Conservation (phyloP, 1,140 invertebrate species). For the Heliconius melpomene region DNA sequence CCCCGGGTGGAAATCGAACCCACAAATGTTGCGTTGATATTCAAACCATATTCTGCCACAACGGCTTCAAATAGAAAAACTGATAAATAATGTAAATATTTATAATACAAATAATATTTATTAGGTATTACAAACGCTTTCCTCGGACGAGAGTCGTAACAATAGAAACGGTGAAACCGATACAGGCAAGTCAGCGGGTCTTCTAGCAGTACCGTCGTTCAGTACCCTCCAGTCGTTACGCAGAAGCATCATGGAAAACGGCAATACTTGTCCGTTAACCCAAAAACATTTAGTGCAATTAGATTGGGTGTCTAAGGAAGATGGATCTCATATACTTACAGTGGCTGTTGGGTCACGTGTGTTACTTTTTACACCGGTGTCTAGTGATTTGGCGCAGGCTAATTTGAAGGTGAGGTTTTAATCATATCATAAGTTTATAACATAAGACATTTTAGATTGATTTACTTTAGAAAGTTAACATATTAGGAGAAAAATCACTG, state of each 20-base stretch:
- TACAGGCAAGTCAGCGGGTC: slow-evolving; percentile 81
- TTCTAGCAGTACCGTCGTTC: slow-evolving; percentile 95
- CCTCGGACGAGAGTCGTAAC: slow-evolving; percentile 82
- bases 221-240: slow-evolving; percentile 94
- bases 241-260: slow-evolving; percentile 94
- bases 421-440: background rate
- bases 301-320: slow-evolving; percentile 99
- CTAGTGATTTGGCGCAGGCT: slow-evolving; percentile 94
- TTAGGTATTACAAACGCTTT: slow-evolving; percentile 83
- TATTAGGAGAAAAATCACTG: too few relatives aligned
- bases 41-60: too few relatives aligned
- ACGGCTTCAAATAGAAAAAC: background rate
- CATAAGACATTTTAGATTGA: too few relatives aligned
- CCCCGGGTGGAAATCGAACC: too few relatives aligned
- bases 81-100: slow-evolving; percentile 30
- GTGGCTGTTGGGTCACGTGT: slow-evolving; percentile 97
- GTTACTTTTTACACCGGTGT: slow-evolving; percentile 91
- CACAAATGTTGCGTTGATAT: too few relatives aligned
- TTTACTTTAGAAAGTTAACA: too few relatives aligned
- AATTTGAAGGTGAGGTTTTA: slow-evolving; percentile 86
- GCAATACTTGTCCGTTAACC: slow-evolving; percentile 93
- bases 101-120: background rate
- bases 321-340: slow-evolving; percentile 98
- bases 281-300: slow-evolving; percentile 95
- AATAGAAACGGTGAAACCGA: slow-evolving; percentile 81